These are phyloP conservation scores for Plectropomus leopardus DNA, from an alignment of 2,113 vertebrate species.

Conservation along the genomic window DNA sequence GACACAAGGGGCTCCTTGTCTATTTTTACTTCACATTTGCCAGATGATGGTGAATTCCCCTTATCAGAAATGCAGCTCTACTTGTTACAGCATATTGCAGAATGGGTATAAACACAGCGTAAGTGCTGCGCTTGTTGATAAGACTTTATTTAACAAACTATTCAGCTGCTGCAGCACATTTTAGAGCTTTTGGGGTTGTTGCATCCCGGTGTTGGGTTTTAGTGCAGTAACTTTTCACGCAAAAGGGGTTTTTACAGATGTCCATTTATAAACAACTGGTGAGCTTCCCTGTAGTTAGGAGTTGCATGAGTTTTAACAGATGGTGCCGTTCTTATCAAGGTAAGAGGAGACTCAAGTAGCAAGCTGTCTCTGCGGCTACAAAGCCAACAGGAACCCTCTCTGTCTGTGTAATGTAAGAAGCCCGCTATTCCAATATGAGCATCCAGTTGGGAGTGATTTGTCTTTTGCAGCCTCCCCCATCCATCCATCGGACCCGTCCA, in stretches of 20 bases:
- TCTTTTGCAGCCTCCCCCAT: conserved; percentile 27
- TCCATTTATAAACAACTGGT: conserved; percentile 13
- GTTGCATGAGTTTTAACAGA: conserved; percentile 36
- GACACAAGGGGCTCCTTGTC: conserved; percentile 9
- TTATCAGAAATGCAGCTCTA: conserved; percentile 3
- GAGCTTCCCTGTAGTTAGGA: background rate
- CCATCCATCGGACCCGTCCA: conserved; percentile 13
- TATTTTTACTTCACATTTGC: conserved; percentile 11
- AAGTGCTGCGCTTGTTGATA: background rate
- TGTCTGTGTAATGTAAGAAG: conserved; percentile 38
- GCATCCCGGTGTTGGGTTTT: background rate
- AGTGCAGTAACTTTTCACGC: background rate
- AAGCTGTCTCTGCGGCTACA: conserved; percentile 37
- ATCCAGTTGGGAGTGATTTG: conserved; percentile 52
- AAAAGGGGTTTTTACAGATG: background rate
- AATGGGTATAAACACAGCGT: background rate
- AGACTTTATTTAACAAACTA: conserved; percentile 4
- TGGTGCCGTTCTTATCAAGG: conserved; percentile 36
- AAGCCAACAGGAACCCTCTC: conserved; percentile 37
- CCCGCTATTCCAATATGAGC: conserved; percentile 4
- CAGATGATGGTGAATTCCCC: conserved; percentile 4
- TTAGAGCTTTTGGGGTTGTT: background rate
- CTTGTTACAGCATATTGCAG: conserved; percentile 26
- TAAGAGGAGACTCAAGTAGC: conserved; percentile 17
- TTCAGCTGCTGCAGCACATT: conserved; percentile 36